Evolutionary conservation across 2,113 vertebrate genomes (phyloP).

Genomic region (Pimephales promelas): DNA sequence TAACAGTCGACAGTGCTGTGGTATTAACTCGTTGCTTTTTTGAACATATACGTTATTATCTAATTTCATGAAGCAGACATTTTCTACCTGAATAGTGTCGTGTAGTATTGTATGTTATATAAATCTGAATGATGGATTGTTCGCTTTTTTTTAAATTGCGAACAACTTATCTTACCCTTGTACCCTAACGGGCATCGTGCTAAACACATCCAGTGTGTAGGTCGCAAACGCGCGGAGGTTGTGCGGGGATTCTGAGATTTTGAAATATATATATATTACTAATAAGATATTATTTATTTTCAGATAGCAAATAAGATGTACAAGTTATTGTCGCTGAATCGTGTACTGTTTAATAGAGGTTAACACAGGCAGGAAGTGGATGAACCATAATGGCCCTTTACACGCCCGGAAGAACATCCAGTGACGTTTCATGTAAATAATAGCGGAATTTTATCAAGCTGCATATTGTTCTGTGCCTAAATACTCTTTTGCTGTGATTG

Average conservation of each 20-base stretch:
- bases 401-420: constrained; percentile 48
- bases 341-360: background rate
- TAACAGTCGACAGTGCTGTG: background rate
- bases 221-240: constrained; percentile 45
- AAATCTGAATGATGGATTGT: background rate
- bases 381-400: constrained; percentile 1
- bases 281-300: constrained; percentile 10
- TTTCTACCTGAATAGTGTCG: no score
- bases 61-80: background rate
- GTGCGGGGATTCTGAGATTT: constrained; percentile 15
- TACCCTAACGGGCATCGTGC: background rate
- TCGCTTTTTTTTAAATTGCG: background rate
- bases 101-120: background rate
- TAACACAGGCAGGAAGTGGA: background rate
- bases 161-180: background rate
- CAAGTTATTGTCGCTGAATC: background rate
- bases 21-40: no score
- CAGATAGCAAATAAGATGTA: background rate
- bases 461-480: background rate
- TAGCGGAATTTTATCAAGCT: constrained; percentile 7
- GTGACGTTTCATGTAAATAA: constrained; percentile 7
- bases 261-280: background rate
- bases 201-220: constrained; percentile 44
- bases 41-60: no score
- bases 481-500: background rate